Evolutionary conservation across 92 coral and sea anemone species (phyloP).

Genomic region (Nematostella vectensis): DNA sequence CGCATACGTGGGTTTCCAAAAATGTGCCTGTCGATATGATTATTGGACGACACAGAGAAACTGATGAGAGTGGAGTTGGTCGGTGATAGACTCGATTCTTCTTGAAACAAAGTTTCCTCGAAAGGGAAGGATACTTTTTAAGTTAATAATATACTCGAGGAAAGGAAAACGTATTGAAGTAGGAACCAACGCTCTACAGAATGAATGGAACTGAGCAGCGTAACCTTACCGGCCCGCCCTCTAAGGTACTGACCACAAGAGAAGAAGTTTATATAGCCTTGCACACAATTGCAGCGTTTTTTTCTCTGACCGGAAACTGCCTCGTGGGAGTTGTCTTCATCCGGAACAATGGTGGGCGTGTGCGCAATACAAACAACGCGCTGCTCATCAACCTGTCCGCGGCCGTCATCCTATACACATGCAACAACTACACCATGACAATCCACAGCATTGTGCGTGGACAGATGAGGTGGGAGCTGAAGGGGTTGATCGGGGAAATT

Average conservation of each 20-base stretch:
- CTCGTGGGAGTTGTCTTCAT: not conserved
- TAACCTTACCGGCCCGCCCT: no score
- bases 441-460: not conserved
- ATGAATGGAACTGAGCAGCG: no score
- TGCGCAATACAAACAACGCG: not conserved
- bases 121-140: no score
- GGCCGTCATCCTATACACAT: constrained; percentile 4
- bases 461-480: not conserved
- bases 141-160: no score
- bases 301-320: not conserved
- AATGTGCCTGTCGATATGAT: no score
- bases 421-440: not conserved
- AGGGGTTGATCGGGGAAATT: not conserved
- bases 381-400: constrained; percentile 2
- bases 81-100: no score
- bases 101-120: no score
- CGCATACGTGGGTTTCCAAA: no score
- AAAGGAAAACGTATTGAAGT: no score
- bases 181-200: no score
- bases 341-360: not conserved
- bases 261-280: not conserved
- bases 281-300: not conserved
- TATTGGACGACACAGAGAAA: no score
- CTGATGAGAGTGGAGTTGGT: no score
- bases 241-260: not conserved